Base-by-base conservation (phyloP, 2,797 vertebrate genomes). In the Acanthurus tractus region DNA sequence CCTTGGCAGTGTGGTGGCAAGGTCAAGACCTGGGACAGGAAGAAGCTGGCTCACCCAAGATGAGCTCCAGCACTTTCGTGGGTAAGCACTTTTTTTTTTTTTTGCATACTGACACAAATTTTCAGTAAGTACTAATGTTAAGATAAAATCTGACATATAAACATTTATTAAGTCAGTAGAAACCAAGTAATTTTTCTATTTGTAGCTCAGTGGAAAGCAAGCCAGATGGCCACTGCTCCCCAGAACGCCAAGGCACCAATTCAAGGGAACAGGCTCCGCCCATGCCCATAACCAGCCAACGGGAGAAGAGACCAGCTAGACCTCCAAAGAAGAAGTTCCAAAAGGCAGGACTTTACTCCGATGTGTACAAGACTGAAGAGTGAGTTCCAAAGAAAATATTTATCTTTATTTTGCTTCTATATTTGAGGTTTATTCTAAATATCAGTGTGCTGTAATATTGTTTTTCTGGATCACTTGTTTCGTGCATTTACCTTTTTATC, bases 281-380 rank as follows among this genome's bases (percentile, higher is more conserved):
- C 66, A 94, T 95, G 46, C 38, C 96, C 57, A 87, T 96, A 46
- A 84, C 95, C 57, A 88, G 87, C 86, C 97, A 96, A 82, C 95
- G 97, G 25, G 97, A 98, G 93, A 99, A 99, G 87, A 98, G 98
- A 93, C 82, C 96, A 42, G 96, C 97, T 72, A 96, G 98, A 50
- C 97, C 97, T 68, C 98, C 98, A 74, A 99, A 99, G 95, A 99
- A 99, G 93, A 99, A 99, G 86, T 99, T 97, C 90, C 98, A 99
- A 95, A 99, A 98, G 92, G 98, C 98, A 14, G 98, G 98, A 57
- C 96, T 99, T 61, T 99, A 99, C 90, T 99, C 98, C 1, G 98
- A 99, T 15, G 97, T 99, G 82, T 99, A 98, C 94, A 99, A 99
- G 95, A 97, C 96, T 40, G 94, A 96, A 63, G 97, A 99, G 98